These are phyloP conservation scores for Cuniculus paca DNA, from an alignment of 2,797 vertebrate species.

Conservation along the genomic window DNA sequence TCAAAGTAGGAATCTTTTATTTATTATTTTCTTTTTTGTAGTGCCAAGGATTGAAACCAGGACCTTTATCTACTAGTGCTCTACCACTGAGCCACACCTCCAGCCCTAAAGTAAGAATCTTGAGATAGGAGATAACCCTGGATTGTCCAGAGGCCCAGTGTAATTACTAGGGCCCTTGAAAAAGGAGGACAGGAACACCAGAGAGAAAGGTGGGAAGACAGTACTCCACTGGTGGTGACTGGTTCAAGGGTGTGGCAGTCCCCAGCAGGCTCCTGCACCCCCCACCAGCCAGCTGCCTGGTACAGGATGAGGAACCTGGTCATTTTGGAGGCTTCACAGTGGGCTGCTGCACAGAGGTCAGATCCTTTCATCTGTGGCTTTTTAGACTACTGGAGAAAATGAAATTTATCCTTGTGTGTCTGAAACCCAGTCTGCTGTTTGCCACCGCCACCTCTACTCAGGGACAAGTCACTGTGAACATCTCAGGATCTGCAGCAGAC, in stretches of 20 bases:
- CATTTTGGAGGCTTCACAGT: rapidly evolving
- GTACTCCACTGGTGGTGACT: neutral
- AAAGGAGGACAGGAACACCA: neutral
- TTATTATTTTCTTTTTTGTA: neutral
- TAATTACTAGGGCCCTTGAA: neutral
- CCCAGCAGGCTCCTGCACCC: neutral
- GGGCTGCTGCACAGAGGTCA: no score
- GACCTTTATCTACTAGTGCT: neutral
- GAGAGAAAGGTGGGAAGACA: neutral
- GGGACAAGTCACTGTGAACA: rapidly evolving
- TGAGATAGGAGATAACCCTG: neutral
- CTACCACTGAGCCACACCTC: neutral
- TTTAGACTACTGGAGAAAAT: neutral
- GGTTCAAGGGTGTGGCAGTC: neutral
- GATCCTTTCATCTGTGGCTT: neutral
- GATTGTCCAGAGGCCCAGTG: neutral
- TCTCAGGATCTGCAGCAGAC: neutral
- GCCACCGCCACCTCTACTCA: neutral
- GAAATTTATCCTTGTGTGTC: neutral
- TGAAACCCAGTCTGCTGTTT: neutral
- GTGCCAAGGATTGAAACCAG: neutral
- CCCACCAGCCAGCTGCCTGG: neutral
- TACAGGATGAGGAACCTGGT: neutral
- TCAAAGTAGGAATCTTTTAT: neutral
- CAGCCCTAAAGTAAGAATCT: neutral